Conservation (phyloP, 2,888 invertebrate genomes). For the Xanthia icteritia region DNA sequence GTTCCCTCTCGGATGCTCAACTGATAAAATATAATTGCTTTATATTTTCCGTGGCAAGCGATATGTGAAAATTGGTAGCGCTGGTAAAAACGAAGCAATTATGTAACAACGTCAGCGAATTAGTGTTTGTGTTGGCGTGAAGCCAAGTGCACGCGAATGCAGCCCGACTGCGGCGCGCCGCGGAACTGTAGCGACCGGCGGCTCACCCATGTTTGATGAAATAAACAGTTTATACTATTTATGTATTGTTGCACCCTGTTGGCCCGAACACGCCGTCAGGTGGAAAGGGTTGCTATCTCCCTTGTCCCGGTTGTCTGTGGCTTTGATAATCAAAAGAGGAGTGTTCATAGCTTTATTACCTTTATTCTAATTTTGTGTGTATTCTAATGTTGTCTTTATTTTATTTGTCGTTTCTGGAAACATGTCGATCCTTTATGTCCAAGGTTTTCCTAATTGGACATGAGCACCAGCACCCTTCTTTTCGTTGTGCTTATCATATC, state of each 20-base stretch:
- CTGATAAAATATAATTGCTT: constrained; percentile 61
- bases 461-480: background rate
- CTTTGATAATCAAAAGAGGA: constrained; percentile 42
- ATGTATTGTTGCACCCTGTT: constrained; percentile 45
- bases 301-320: no score
- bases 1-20: constrained; percentile 34
- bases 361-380: constrained; percentile 2
- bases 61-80: constrained; percentile 69
- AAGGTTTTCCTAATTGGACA: background rate
- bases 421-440: background rate
- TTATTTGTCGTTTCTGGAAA: constrained; percentile 5
- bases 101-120: constrained; percentile 87
- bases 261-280: constrained; percentile 13
- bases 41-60: constrained; percentile 59
- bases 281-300: constrained; percentile 19
- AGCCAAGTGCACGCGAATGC: constrained; percentile 81
- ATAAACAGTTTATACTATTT: constrained; percentile 58
- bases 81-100: constrained; percentile 85
- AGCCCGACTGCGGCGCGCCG: constrained; percentile 58
- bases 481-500: background rate
- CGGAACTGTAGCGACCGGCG: constrained; percentile 34
- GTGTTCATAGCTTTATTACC: constrained; percentile 23
- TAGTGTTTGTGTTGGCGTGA: constrained; percentile 84
- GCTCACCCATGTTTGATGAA: constrained; percentile 42
- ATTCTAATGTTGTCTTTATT: background rate